Evolutionary conservation across 2,113 vertebrate genomes (phyloP).

Genomic region (Laterallus jamaicensis): DNA sequence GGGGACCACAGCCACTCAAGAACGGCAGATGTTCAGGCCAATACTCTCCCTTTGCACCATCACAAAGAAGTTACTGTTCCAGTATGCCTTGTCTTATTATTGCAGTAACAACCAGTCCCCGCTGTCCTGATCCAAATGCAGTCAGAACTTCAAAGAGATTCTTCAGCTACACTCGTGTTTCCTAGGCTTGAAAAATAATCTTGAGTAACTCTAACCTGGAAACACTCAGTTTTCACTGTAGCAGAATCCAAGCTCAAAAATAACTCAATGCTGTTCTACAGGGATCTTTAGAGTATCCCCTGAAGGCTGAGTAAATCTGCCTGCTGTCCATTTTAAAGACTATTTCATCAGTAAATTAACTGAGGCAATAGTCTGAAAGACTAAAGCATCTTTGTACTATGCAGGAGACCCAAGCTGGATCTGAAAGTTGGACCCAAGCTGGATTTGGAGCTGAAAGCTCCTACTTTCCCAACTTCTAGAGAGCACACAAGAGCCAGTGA

Average conservation of each 20-base stretch:
- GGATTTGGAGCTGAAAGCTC: neutral
- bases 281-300: neutral
- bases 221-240: neutral
- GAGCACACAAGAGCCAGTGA: neutral
- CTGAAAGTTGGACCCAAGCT: neutral
- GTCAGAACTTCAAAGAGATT: neutral
- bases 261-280: neutral
- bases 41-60: neutral
- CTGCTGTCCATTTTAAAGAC: neutral
- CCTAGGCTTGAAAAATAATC: neutral
- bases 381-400: neutral
- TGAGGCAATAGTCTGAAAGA: neutral
- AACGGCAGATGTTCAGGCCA: neutral
- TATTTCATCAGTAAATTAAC: neutral
- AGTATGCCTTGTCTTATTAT: neutral
- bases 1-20: neutral
- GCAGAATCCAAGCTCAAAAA: neutral
- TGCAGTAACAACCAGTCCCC: neutral
- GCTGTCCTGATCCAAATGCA: neutral
- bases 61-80: accelerated
- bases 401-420: neutral
- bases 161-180: neutral
- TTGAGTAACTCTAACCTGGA: neutral
- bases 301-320: neutral
- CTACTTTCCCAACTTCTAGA: neutral